phyloP scores from a whole-genome alignment of 2,113 vertebrate genomes.

The Cyphomyrus discorhynchus region DNA sequence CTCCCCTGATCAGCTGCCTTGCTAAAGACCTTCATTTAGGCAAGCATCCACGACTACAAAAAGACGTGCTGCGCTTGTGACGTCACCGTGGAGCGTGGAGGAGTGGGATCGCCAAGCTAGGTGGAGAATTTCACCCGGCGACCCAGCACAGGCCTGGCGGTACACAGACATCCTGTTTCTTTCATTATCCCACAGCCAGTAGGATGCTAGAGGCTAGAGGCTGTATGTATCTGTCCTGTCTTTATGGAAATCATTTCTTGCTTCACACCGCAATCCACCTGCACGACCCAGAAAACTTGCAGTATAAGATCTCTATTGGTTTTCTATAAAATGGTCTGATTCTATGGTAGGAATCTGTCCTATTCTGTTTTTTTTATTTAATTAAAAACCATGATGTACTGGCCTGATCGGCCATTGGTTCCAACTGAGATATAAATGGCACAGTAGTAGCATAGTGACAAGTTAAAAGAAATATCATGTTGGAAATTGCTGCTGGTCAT shows the following conservation, averaged over 20 bases:
- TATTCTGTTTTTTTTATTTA: not conserved
- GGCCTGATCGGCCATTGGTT: not conserved
- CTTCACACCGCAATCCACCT: not conserved
- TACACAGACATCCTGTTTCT: not conserved
- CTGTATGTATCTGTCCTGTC: not conserved
- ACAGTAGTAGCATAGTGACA: not conserved
- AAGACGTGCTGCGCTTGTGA: not conserved
- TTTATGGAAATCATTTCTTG: not conserved
- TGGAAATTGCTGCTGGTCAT: not conserved
- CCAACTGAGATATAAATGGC: not conserved
- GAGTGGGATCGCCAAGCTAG: not conserved
- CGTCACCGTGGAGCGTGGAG: not conserved
- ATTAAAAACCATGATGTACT: not conserved
- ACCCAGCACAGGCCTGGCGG: not conserved
- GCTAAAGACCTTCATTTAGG: not conserved
- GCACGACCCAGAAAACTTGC: not conserved
- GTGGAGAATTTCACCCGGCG: not conserved
- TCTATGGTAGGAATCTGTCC: not conserved
- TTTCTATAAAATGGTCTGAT: not conserved
- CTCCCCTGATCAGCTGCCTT: not conserved
- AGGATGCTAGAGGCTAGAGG: not conserved
- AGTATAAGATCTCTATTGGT: not conserved
- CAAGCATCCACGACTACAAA: not conserved
- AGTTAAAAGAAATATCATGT: not conserved
- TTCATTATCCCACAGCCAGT: constrained; percentile 9